Percentiles rank a stretch among this genome's conserved stretches.
phyloP scores from a whole-genome alignment of 2,888 invertebrate genomes.

The Chymomyza fuscimana region DNA sequence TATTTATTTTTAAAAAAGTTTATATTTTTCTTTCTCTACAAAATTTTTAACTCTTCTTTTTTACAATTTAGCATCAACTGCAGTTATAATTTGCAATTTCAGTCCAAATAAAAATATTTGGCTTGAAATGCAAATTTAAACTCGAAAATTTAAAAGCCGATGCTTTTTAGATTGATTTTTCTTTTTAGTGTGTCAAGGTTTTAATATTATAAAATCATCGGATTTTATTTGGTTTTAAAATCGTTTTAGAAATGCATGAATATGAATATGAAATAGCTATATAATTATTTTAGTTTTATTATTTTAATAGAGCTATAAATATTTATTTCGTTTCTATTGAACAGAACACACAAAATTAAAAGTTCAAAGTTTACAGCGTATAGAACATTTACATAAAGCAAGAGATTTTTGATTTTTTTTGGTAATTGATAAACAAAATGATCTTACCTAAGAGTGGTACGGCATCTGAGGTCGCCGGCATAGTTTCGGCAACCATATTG shows the following conservation, averaged over 20 bases:
- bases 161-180: conserved; percentile 29
- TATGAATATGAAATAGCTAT: conserved; percentile 37
- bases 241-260: conserved; percentile 71
- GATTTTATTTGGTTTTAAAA: conserved; percentile 66
- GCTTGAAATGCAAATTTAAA: conserved; percentile 37
- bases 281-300: conserved; percentile 18
- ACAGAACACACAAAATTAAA: conserved; percentile 49
- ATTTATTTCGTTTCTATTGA: conserved; percentile 6
- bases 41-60: conserved; percentile 10
- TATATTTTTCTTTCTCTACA: conserved; percentile 41
- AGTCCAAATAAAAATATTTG: conserved; percentile 42
- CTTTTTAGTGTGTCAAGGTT: conserved; percentile 75
- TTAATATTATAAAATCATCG: conserved; percentile 79
- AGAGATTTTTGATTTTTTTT: conserved; percentile 23
- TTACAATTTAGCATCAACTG: conserved; percentile 43
- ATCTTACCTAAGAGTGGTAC: conserved; percentile 89
- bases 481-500: conserved; percentile 98
- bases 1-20: background rate
- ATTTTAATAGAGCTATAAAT: conserved; percentile 29
- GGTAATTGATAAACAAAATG: conserved; percentile 61
- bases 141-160: conserved; percentile 18
- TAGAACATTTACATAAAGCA: conserved; percentile 45
- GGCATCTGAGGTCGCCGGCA: conserved; percentile 98
- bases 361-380: conserved; percentile 33
- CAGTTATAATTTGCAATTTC: conserved; percentile 47